Percentiles rank a stretch among this genome's conserved stretches.
phyloP scores from a whole-genome alignment of 2,113 vertebrate species.

The Brachypteracias leptosomus region DNA sequence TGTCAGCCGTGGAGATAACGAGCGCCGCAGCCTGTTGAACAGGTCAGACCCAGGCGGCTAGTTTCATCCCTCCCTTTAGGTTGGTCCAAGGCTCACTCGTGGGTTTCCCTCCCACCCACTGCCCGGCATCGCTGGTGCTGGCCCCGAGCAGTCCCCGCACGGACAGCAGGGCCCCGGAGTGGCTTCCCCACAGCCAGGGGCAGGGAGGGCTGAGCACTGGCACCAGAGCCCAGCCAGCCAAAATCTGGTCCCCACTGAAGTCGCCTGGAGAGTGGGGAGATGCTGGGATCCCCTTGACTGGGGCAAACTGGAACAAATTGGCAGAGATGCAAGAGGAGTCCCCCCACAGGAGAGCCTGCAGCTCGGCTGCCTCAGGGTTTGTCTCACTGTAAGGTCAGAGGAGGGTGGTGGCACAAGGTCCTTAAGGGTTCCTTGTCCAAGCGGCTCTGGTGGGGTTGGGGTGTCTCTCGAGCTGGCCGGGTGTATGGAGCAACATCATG shows the following conservation, averaged over 20 bases:
- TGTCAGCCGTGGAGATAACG: constrained; percentile 23
- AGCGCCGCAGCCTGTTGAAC: not conserved
- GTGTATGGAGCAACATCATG: not conserved
- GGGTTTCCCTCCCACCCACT: not conserved
- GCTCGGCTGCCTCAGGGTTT: not conserved
- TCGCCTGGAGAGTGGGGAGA: rapidly evolving
- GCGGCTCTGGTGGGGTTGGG: not conserved
- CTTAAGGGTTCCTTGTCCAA: not conserved
- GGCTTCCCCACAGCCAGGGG: not conserved
- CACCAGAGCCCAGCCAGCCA: not conserved
- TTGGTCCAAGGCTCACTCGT: not conserved
- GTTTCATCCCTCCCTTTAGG: not conserved
- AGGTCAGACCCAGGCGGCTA: not conserved
- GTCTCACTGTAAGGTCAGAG: not conserved
- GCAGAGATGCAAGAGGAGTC: not conserved
- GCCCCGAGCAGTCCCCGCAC: not conserved
- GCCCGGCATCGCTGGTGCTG: not conserved
- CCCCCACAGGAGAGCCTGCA: rapidly evolving
- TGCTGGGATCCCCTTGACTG: not conserved
- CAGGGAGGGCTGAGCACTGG: not conserved
- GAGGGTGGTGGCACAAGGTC: not conserved
- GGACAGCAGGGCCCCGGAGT: rapidly evolving
- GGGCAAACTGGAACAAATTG: not conserved
- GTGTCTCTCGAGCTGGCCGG: not conserved
- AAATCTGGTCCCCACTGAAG: not conserved